Evolutionary conservation across 2,888 invertebrate genomes (phyloP), one percentile per base, ranked within the genome.

Genomic region (Rhingia campestris): DNA sequence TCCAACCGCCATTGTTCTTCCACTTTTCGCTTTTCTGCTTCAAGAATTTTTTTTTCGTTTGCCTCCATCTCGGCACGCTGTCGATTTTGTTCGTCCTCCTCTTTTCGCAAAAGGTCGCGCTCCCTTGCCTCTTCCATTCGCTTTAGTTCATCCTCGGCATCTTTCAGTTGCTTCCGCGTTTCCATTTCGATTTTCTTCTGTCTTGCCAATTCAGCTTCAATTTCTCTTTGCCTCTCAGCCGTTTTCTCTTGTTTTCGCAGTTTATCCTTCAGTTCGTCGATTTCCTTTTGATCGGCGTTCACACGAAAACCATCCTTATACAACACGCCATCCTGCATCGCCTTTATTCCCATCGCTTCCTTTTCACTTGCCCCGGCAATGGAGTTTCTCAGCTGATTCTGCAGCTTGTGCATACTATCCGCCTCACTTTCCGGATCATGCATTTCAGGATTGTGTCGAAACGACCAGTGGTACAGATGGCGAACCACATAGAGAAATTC

Each of bases 401-500:
- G 90, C 47, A 91, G 70, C 0, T 88, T 88, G 14, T 88, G 86
- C 73, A 90, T 51, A 72, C 87, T 88, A 33, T 89, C 88, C 0
- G 82, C 86, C 73, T 88, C 84, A 47, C 84, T 85, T 4, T 81
- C 77, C 53, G 85, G 86, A 0, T 86, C 87, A 32, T 64, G 56
- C 5, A 86, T 54, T 3, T 81, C 66, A 1, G 87, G 81, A 14
- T 86, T 81, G 87, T 91, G 91, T 54, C 87, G 88, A 58, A 87
- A 90, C n/a, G 89, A 87, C 88, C 89, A 90, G 79, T 91, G 91
- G 70, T 90, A 91, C 0, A 91, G 86, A 79, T 91, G 91, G 6
- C 89, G 89, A 12, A 89, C 88, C 33, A 91, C 90, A 84, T 89
- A 91, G 2, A 90, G 87, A 22, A 91, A 88, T 90, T 96, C 96